phyloP scores from a whole-genome alignment of 2,797 vertebrate species.

The Hephaestus fuliginosus region DNA sequence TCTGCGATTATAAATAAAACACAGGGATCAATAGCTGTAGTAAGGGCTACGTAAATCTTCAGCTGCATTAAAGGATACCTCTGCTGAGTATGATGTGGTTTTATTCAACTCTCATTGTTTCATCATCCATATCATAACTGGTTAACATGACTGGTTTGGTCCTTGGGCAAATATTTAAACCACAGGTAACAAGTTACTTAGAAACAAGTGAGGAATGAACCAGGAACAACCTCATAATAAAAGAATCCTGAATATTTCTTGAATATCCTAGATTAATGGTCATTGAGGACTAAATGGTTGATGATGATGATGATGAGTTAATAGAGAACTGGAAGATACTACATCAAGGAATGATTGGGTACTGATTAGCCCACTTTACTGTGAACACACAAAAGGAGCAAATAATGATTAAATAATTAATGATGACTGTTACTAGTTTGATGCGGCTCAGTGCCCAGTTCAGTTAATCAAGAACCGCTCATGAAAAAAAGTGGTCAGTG shows the following conservation, averaged over 20 bases:
- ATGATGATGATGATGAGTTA: not conserved
- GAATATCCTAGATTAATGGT: not conserved
- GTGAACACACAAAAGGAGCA: not conserved
- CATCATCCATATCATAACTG: not conserved
- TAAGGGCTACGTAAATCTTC: slow-evolving; percentile 20
- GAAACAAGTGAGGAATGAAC: not conserved
- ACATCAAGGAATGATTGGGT: not conserved
- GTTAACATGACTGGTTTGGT: not conserved
- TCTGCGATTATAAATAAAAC: slow-evolving; percentile 37
- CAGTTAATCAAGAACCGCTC: not conserved
- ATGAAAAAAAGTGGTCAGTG: not conserved
- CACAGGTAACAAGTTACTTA: not conserved
- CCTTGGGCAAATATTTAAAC: slow-evolving; percentile 21
- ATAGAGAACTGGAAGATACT: not conserved
- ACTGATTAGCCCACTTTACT: not conserved
- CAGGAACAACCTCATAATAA: not conserved
- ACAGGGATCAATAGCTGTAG: slow-evolving; percentile 39
- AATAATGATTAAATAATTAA: not conserved
- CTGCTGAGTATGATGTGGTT: slow-evolving; percentile 15
- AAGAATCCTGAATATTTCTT: not conserved
- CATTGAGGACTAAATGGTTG: not conserved
- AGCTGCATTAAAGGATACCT: slow-evolving; percentile 20
- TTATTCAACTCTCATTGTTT: not conserved
- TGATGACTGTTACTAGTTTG: not conserved
- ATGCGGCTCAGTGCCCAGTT: not conserved